Conservation (phyloP, 2,888 invertebrate species). For the Ametastegia equiseti region DNA sequence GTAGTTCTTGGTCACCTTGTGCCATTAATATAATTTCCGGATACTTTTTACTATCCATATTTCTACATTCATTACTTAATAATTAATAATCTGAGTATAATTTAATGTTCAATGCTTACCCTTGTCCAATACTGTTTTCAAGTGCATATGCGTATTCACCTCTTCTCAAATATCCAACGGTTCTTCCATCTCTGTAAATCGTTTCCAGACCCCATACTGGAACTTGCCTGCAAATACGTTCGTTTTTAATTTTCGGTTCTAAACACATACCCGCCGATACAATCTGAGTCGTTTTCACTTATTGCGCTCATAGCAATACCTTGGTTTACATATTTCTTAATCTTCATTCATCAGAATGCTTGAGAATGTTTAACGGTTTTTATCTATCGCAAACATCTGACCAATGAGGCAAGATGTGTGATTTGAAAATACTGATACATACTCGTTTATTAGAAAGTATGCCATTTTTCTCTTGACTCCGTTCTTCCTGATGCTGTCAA, state of each 20-base stretch:
- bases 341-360: too few relatives aligned
- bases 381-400: not conserved
- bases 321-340: too few relatives aligned
- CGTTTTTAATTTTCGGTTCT: constrained; percentile 7
- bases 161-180: constrained; percentile 89
- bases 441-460: constrained; percentile 84
- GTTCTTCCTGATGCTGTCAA: constrained; percentile 81
- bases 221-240: constrained; percentile 74
- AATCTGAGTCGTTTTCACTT: constrained; percentile 14
- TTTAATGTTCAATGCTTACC: constrained; percentile 72
- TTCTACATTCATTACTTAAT: not conserved
- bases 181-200: constrained; percentile 86
- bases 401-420: not conserved
- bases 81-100: constrained; percentile 16
- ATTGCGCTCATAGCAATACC: not conserved
- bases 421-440: constrained; percentile 74
- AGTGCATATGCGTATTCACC: constrained; percentile 86
- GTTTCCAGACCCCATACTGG: constrained; percentile 93
- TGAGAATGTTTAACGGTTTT: constrained; percentile 31
- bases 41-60: too few relatives aligned
- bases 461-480: constrained; percentile 87
- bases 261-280: not conserved
- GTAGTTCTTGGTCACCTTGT: constrained; percentile 77
- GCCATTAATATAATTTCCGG: too few relatives aligned
- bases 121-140: constrained; percentile 80